Evolutionary conservation across 2,113 vertebrate genomes (phyloP).

Genomic region (Megaptera novaeangliae): DNA sequence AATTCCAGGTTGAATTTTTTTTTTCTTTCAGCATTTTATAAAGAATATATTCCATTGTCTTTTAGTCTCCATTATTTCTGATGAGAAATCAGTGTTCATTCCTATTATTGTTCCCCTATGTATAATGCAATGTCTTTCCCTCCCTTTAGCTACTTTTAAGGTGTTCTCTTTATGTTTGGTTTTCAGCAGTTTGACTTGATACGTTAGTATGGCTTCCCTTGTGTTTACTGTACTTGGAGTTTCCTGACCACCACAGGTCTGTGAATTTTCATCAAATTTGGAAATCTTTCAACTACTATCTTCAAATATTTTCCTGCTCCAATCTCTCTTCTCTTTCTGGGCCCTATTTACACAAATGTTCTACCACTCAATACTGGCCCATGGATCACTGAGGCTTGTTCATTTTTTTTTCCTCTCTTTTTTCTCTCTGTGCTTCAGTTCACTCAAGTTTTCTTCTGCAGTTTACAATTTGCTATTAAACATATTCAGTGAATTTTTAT

Average conservation of each 20-base stretch:
- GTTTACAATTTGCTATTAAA: conserved; percentile 1
- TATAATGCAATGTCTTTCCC: background rate
- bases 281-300: background rate
- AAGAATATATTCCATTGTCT: background rate
- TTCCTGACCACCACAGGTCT: background rate
- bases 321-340: background rate
- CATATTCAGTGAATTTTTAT: background rate
- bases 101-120: background rate
- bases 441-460: background rate
- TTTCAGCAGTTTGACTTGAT: background rate
- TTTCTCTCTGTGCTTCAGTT: background rate
- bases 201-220: background rate
- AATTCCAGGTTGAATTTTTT: background rate
- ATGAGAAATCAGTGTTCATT: background rate
- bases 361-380: background rate
- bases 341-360: background rate
- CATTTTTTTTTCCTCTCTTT: background rate
- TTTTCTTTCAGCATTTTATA: background rate
- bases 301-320: background rate
- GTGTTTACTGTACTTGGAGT: background rate
- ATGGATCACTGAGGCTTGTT: background rate
- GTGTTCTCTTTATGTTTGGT: background rate
- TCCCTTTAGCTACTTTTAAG: background rate
- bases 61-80: background rate
- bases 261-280: background rate